Percentiles rank a stretch among this genome's conserved stretches.
Evolutionary conservation across 1,140 invertebrate species (phyloP).

Genomic region (Tetramorium alpestre): DNA sequence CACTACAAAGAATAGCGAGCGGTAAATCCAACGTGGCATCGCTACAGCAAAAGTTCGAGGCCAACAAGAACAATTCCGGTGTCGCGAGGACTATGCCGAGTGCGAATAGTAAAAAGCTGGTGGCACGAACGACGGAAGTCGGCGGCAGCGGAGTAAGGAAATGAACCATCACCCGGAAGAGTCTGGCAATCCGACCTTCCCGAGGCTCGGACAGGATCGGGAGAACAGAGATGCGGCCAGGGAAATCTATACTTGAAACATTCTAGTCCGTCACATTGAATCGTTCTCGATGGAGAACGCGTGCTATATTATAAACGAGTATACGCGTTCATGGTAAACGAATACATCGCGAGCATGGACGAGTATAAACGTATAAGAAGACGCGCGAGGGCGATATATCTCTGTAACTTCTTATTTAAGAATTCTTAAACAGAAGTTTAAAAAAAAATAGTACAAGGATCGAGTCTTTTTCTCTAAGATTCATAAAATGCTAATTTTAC

Average conservation of each 20-base stretch:
- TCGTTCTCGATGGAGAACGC: conserved; percentile 15
- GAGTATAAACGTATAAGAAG: conserved; percentile 21
- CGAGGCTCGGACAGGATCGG: not conserved
- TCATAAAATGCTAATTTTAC: conserved; percentile 44
- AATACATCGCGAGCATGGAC: not conserved
- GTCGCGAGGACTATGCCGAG: conserved; percentile 52
- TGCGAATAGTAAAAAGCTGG: conserved; percentile 59
- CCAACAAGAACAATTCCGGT: conserved; percentile 73
- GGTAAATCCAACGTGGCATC: conserved; percentile 90
- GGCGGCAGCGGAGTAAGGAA: conserved; percentile 18
- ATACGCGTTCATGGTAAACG: not conserved
- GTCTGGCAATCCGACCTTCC: not conserved
- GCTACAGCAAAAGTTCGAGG: conserved; percentile 91
- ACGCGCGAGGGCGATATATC: conserved; percentile 4
- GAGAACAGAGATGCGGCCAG: not conserved
- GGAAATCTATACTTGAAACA: conserved; percentile 46
- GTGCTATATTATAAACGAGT: conserved; percentile 7
- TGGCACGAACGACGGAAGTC: conserved; percentile 61
- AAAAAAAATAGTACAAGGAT: conserved; percentile 54
- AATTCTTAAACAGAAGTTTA: conserved; percentile 36
- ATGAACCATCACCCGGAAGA: not conserved
- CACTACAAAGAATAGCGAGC: conserved; percentile 80
- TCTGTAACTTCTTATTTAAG: conserved; percentile 37
- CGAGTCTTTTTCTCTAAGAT: conserved; percentile 41
- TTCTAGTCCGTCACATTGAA: conserved; percentile 68